Percentiles rank a stretch among this genome's conserved stretches.
Evolutionary conservation across 1,140 invertebrate species (phyloP).

Genomic region (Cryptotermes secundus): DNA sequence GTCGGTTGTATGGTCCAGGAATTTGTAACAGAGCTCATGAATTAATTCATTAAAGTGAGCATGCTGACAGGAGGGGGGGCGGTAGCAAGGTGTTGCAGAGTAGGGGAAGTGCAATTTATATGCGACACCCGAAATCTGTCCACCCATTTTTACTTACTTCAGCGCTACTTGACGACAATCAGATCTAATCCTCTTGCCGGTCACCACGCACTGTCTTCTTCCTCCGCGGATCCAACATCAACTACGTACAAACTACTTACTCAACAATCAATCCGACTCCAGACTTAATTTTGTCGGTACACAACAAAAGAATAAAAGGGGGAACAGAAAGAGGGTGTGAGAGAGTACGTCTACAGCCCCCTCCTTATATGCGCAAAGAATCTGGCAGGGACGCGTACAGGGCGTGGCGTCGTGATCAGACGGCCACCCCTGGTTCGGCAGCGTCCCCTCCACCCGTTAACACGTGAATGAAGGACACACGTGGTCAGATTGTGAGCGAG

Average conservation of each 20-base stretch:
- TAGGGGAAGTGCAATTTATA: neutral
- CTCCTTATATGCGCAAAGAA: constrained; percentile 30
- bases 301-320: neutral
- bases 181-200: neutral
- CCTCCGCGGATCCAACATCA: neutral
- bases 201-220: neutral
- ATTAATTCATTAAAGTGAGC: neutral
- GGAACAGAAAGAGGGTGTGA: neutral
- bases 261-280: neutral
- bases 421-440: neutral
- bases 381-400: constrained; percentile 25
- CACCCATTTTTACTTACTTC: neutral
- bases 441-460: neutral
- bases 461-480: neutral
- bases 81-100: neutral
- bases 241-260: neutral
- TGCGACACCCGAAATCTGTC: neutral
- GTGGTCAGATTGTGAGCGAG: neutral
- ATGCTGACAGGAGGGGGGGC: neutral
- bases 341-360: constrained; percentile 13
- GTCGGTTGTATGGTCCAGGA: neutral
- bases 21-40: neutral
- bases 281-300: neutral
- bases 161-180: neutral
- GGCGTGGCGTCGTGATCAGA: neutral